A percentile compares a stretch with the other conserved stretches of the same genome.
phyloP scores from a whole-genome alignment of 2,113 vertebrate species.

The Phainopepla nitens region DNA sequence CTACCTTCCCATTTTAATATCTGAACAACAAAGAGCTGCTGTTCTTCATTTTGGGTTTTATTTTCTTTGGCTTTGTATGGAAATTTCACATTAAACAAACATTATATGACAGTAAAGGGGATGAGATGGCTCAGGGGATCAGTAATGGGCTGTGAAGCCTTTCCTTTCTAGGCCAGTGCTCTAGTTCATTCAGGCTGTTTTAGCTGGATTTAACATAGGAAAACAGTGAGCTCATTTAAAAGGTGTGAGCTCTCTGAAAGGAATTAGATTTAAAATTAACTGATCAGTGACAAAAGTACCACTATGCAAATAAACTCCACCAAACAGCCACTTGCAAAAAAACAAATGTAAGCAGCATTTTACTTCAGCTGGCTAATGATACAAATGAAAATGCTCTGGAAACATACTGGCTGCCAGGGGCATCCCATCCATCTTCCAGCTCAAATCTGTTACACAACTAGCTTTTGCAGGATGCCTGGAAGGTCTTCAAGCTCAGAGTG shows the following conservation, averaged over 20 bases:
- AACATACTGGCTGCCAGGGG: neutral
- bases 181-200: neutral
- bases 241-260: neutral
- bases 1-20: neutral
- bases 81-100: conserved; percentile 39
- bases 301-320: neutral
- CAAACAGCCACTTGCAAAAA: neutral
- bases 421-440: neutral
- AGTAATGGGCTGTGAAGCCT: conserved; percentile 24
- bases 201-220: neutral
- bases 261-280: neutral
- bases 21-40: neutral
- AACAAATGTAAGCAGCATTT: neutral
- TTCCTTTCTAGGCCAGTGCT: conserved; percentile 36
- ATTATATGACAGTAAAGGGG: neutral
- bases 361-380: neutral
- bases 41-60: neutral
- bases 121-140: conserved; percentile 10
- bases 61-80: conserved; percentile 22
- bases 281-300: neutral
- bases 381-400: neutral
- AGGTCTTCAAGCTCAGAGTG: neutral
- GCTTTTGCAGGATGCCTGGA: neutral
- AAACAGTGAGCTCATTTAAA: neutral
- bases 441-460: neutral